Conservation (phyloP, 2,888 invertebrate genomes). For the Cerceris rybyensis region DNA sequence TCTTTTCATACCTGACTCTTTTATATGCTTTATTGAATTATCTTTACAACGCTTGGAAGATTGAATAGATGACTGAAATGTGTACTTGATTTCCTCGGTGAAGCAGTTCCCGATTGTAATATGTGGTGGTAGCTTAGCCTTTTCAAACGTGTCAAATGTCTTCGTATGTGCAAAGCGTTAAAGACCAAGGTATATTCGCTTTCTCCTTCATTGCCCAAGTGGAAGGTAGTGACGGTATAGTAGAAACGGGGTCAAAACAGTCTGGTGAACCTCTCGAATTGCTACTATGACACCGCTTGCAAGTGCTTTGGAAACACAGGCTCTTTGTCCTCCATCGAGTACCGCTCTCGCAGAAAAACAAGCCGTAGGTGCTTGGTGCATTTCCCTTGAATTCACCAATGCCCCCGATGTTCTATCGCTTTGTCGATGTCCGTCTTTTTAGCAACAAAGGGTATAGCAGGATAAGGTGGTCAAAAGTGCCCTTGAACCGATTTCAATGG, state of each 20-base stretch:
- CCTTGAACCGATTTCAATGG: no score
- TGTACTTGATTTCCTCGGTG: no score
- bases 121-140: constrained; percentile 2
- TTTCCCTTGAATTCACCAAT: constrained; percentile 64
- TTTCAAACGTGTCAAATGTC: constrained; percentile 35
- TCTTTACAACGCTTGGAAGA: neutral
- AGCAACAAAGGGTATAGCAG: no score
- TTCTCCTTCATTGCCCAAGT: neutral
- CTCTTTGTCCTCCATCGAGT: constrained; percentile 1
- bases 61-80: neutral
- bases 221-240: constrained; percentile 15
- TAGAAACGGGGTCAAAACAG: constrained; percentile 63
- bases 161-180: constrained; percentile 18
- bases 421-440: neutral
- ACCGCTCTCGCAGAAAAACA: constrained; percentile 11
- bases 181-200: constrained; percentile 12
- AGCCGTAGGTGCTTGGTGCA: constrained; percentile 25
- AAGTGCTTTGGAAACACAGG: constrained; percentile 57
- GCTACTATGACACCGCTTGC: constrained; percentile 47
- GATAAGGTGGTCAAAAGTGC: no score
- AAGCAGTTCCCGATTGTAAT: neutral
- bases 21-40: no score
- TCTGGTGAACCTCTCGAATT: constrained; percentile 51
- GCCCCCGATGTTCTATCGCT: constrained; percentile 47
- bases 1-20: no score